Evolutionary conservation across 2,888 invertebrate genomes (phyloP).

Genomic region (Nebria brevicollis): DNA sequence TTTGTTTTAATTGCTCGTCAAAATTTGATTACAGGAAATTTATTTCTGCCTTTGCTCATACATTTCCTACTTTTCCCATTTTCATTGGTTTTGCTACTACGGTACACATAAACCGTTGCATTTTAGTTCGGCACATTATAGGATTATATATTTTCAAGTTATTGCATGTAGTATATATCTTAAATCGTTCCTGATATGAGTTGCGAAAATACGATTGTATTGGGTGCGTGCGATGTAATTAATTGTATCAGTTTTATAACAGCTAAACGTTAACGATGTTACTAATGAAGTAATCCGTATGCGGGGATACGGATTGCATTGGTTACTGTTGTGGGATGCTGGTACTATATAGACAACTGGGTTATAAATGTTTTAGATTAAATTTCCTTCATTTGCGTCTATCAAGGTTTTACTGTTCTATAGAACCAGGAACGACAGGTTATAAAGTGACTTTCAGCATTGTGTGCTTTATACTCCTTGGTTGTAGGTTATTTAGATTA

Average conservation of each 20-base stretch:
- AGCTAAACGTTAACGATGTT: slow-evolving; percentile 29
- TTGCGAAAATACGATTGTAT: not conserved
- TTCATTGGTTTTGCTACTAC: not conserved
- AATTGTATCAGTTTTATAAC: slow-evolving; percentile 1
- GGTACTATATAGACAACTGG: slow-evolving; percentile 1
- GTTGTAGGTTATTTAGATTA: not conserved
- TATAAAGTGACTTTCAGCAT: not conserved
- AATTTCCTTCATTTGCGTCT: not conserved
- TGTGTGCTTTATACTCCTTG: not conserved
- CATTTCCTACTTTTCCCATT: slow-evolving; percentile 10
- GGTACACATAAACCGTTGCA: not conserved
- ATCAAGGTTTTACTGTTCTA: not conserved
- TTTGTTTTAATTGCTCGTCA: slow-evolving; percentile 64
- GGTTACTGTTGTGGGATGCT: slow-evolving; percentile 1
- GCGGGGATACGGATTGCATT: not conserved
- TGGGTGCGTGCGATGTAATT: not conserved
- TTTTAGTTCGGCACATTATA: too few species aligned
- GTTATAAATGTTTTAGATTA: slow-evolving; percentile 1
- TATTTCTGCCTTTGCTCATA: slow-evolving; percentile 54
- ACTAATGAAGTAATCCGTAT: slow-evolving; percentile 38
- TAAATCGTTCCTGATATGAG: not conserved
- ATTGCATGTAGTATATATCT: not conserved
- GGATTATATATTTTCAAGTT: too few species aligned
- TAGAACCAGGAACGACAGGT: not conserved
- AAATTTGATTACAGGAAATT: slow-evolving; percentile 63